Conservation (phyloP, 2,113 vertebrate species). For the Chaetura pelagica region DNA sequence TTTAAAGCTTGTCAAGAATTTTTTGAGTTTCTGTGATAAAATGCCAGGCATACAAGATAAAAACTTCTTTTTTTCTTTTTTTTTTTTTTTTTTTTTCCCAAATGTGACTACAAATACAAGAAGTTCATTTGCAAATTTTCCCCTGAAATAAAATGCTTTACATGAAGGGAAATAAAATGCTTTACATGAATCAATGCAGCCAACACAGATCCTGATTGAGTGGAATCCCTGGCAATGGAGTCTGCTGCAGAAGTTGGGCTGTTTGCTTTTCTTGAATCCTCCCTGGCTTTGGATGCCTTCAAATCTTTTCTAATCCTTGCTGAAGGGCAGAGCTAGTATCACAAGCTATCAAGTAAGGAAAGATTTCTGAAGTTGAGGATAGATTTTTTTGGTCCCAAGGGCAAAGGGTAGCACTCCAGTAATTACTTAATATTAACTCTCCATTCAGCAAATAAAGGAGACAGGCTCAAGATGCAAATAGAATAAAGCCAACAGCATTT, state of each 20-base stretch:
- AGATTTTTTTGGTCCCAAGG: neutral
- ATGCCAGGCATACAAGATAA: neutral
- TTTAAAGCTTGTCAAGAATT: neutral
- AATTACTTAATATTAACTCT: neutral
- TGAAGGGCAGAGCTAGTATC: slow-evolving; percentile 7
- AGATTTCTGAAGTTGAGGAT: neutral
- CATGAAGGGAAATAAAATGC: neutral
- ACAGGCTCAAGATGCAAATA: neutral
- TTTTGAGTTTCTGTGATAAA: neutral
- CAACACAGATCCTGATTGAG: neutral
- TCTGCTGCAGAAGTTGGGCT: neutral
- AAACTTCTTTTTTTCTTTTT: neutral
- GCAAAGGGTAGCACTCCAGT: neutral
- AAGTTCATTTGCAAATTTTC: slow-evolving; percentile 50
- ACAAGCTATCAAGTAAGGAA: neutral
- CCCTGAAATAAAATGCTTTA: neutral
- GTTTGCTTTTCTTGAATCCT: slow-evolving; percentile 39
- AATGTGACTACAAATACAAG: neutral
- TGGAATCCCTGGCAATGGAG: neutral
- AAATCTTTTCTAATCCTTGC: neutral
- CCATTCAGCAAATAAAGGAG: neutral
- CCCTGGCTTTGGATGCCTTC: slow-evolving; percentile 14
- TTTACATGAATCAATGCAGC: neutral
- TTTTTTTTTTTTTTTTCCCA: neutral
- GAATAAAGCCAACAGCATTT: neutral